Percentiles rank a stretch among this genome's conserved stretches.
Conservation (phyloP, 2,113 vertebrate species). For the Chascanopsetta lugubris region DNA sequence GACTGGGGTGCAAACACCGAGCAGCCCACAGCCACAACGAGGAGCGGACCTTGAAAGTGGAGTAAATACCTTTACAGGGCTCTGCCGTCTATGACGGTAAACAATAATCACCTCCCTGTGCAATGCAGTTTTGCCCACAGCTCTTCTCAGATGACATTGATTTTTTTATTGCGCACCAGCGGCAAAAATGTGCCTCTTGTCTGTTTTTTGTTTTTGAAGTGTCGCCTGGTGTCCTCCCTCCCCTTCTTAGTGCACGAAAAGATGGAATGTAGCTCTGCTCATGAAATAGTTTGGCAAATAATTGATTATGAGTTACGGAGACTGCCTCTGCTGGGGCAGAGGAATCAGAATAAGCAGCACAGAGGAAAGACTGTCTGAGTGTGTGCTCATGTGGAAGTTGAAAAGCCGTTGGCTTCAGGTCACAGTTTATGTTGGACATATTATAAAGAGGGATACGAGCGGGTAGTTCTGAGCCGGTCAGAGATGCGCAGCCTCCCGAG, state of each 20-base stretch:
- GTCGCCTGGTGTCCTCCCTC: constrained; percentile 52
- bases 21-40: constrained; percentile 52
- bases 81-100: constrained; percentile 63
- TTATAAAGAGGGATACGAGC: neutral
- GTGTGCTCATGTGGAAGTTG: neutral
- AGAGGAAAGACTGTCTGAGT: neutral
- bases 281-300: neutral
- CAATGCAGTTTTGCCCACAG: constrained; percentile 52
- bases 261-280: constrained; percentile 45
- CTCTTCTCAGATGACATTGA: constrained; percentile 51
- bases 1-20: constrained; percentile 57
- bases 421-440: neutral
- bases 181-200: constrained; percentile 40
- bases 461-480: constrained; percentile 21
- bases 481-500: constrained; percentile 11
- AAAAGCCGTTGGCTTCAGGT: neutral
- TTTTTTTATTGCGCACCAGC: constrained; percentile 54
- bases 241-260: constrained; percentile 48
- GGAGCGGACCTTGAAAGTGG: constrained; percentile 38
- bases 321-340: constrained; percentile 12
- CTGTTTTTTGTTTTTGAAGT: constrained; percentile 30
- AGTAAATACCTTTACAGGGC: constrained; percentile 37
- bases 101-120: constrained; percentile 61
- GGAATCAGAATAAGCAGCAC: constrained; percentile 7
- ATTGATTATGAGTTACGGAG: constrained; percentile 30